Conservation (phyloP, 2,113 vertebrate genomes). For the Agapornis roseicollis region DNA sequence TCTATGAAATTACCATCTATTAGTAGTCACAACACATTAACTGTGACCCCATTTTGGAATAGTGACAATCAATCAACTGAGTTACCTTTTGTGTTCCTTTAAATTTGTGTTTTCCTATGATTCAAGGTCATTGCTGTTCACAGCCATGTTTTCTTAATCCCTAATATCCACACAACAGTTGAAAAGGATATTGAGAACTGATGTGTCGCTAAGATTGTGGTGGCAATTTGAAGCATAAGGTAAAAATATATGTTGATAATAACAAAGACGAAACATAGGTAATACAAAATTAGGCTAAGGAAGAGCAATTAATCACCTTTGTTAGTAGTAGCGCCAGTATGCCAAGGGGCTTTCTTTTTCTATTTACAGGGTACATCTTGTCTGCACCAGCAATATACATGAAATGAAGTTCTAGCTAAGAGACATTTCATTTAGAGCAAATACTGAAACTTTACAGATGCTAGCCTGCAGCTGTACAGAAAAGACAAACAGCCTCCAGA, state of each 20-base stretch:
- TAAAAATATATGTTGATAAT: background rate
- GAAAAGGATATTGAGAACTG: background rate
- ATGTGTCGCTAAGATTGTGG: background rate
- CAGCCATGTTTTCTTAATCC: background rate
- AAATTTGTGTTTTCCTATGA: background rate
- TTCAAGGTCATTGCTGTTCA: background rate
- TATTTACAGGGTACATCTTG: background rate
- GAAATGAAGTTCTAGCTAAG: background rate
- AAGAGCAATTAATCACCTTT: background rate
- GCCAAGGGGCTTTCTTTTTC: background rate
- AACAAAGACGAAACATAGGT: background rate
- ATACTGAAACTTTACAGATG: constrained; percentile 34
- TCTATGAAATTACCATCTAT: background rate
- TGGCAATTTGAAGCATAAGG: background rate
- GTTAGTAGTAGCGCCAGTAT: background rate
- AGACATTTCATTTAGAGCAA: constrained; percentile 18
- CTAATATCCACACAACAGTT: background rate
- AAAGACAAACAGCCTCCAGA: constrained; percentile 65
- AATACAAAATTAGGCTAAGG: background rate
- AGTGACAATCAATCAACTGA: background rate
- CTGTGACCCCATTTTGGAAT: background rate
- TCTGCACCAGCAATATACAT: background rate
- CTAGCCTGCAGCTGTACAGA: constrained; percentile 32
- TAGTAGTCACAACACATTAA: background rate
- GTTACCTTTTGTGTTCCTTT: background rate